Evolutionary conservation across 2,797 vertebrate genomes (phyloP).

Genomic region (Trematomus bernacchii): DNA sequence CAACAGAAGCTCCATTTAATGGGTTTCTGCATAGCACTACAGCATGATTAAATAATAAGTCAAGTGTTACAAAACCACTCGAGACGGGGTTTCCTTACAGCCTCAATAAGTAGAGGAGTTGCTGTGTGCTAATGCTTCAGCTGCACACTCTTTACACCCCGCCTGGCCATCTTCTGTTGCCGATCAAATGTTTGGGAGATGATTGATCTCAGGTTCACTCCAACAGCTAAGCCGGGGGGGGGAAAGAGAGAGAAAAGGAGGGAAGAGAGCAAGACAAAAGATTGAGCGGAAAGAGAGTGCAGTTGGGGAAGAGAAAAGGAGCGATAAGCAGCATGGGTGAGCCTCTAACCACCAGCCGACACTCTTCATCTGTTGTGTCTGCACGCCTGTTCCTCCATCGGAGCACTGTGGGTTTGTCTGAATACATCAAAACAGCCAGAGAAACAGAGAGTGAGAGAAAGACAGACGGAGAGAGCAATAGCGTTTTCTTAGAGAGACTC

Average conservation of each 20-base stretch:
- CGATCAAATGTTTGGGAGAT: constrained; percentile 67
- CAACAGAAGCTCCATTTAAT: constrained; percentile 48
- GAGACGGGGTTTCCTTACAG: constrained; percentile 40
- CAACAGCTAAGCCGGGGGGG: constrained; percentile 46
- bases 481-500: constrained; percentile 74
- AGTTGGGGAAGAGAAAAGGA: constrained; percentile 54
- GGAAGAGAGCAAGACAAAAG: constrained; percentile 46
- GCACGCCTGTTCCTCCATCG: constrained; percentile 74
- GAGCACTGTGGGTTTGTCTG: constrained; percentile 78
- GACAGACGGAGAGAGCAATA: constrained; percentile 47
- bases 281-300: constrained; percentile 47
- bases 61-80: constrained; percentile 40
- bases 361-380: constrained; percentile 82
- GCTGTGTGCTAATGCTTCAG: constrained; percentile 37
- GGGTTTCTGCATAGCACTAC: constrained; percentile 40
- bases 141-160: constrained; percentile 34
- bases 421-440: constrained; percentile 76
- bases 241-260: constrained; percentile 5
- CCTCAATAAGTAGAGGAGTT: constrained; percentile 35
- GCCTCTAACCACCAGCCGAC: constrained; percentile 82
- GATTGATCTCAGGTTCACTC: constrained; percentile 69
- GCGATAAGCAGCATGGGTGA: constrained; percentile 78
- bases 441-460: constrained; percentile 51
- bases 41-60: constrained; percentile 63
- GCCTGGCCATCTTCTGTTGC: constrained; percentile 45